These are phyloP conservation scores for Pterostichus niger DNA, from an alignment of 2,888 invertebrate species.

Conservation along the genomic window DNA sequence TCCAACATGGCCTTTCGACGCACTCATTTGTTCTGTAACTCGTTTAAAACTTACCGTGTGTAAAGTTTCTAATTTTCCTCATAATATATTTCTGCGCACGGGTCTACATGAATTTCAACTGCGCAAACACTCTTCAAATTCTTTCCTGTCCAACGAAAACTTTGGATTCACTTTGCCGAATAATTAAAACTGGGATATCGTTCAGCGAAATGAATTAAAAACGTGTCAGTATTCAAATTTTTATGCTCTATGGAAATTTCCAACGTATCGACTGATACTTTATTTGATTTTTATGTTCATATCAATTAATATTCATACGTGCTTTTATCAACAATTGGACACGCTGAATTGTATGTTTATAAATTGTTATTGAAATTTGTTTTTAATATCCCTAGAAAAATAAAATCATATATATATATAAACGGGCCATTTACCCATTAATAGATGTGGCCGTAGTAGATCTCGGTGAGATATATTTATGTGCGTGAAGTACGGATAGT, in stretches of 20 bases:
- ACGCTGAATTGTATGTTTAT: background rate
- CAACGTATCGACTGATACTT: conserved; percentile 16
- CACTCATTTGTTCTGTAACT: conserved; percentile 44
- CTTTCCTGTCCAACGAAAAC: conserved; percentile 1
- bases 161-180: conserved; percentile 31
- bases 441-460: too few relatives aligned
- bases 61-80: conserved; percentile 48
- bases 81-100: conserved; percentile 31
- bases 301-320: conserved; percentile 13
- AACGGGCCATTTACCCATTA: too few relatives aligned
- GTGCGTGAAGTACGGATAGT: too few relatives aligned
- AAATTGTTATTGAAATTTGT: too few relatives aligned
- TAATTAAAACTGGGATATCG: conserved; percentile 34
- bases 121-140: conserved; percentile 45
- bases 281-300: conserved; percentile 36
- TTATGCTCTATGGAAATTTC: conserved; percentile 3
- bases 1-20: conserved; percentile 25
- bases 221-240: conserved; percentile 47
- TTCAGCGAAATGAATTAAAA: conserved; percentile 34
- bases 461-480: too few relatives aligned
- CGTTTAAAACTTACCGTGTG: conserved; percentile 42
- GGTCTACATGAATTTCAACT: conserved; percentile 19
- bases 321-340: background rate
- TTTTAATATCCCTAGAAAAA: too few relatives aligned
- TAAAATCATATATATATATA: too few relatives aligned